A percentile compares a stretch with the other conserved stretches of the same genome.
phyloP scores from a whole-genome alignment of 1,140 invertebrate genomes.

The Drosophila chauvacae region DNA sequence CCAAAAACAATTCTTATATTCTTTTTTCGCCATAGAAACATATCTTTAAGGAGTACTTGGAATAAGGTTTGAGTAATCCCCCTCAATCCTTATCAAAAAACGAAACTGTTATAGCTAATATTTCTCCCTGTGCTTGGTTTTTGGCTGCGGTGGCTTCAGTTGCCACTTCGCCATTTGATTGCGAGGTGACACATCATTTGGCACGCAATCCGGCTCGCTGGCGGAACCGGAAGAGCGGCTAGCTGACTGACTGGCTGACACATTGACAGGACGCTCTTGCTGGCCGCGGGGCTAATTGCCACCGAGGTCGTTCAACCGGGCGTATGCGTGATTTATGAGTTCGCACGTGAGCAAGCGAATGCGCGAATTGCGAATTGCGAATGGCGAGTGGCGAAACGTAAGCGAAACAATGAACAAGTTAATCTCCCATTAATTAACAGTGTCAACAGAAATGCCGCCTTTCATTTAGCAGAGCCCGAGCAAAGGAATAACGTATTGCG shows the following conservation, averaged over 20 bases:
- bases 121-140: constrained; percentile 21
- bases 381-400: constrained; percentile 14
- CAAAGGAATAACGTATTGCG: constrained; percentile 28
- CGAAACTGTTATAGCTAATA: constrained; percentile 44
- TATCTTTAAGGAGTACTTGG: background rate
- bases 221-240: constrained; percentile 61
- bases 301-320: constrained; percentile 73
- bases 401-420: constrained; percentile 55
- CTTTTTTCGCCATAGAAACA: background rate
- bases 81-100: too few species aligned
- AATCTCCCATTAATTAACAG: constrained; percentile 78
- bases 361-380: constrained; percentile 11
- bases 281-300: constrained; percentile 62
- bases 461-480: constrained; percentile 52
- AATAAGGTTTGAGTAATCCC: too few species aligned
- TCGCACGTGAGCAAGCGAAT: constrained; percentile 44
- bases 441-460: constrained; percentile 73
- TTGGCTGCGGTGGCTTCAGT: constrained; percentile 25
- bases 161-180: constrained; percentile 41
- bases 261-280: constrained; percentile 37
- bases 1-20: too few species aligned
- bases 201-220: constrained; percentile 57
- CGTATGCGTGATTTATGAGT: constrained; percentile 76
- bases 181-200: constrained; percentile 71
- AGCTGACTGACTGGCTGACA: constrained; percentile 43